A percentile compares a stretch with the other conserved stretches of the same genome.
These are phyloP conservation scores for Anguilla obscura DNA, from an alignment of 2,797 vertebrate species.

Conservation along the genomic window DNA sequence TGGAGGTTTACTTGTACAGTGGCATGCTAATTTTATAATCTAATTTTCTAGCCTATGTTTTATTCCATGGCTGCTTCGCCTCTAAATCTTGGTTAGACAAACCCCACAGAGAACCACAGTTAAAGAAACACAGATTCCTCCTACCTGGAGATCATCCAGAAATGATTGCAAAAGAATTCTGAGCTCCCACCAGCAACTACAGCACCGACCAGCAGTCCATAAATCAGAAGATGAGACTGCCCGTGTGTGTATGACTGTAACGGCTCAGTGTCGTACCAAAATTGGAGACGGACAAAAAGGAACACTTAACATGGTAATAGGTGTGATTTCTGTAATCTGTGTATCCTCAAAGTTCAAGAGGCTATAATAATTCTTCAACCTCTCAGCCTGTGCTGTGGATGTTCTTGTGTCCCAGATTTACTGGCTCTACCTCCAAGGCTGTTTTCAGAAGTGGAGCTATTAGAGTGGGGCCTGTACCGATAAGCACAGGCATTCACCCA, in stretches of 20 bases:
- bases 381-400: slow-evolving; percentile 9
- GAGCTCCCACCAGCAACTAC: neutral
- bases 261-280: neutral
- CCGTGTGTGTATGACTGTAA: neutral
- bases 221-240: neutral
- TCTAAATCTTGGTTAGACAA: neutral
- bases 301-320: slow-evolving; percentile 10
- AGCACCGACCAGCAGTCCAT: neutral
- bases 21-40: no score
- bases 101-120: neutral
- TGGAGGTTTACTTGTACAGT: no score
- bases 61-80: neutral
- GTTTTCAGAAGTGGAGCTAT: neutral
- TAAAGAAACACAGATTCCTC: neutral
- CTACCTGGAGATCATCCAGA: neutral
- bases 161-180: neutral
- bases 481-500: neutral
- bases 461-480: neutral
- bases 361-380: neutral
- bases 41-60: neutral
- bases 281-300: neutral
- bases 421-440: neutral
- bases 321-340: slow-evolving; percentile 10
- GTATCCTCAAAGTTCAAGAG: neutral
- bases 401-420: neutral